Evolutionary conservation across 64 coral and sea anemone genomes (phyloP), one percentile per base, ranked within the genome.

Genomic region (Dendronephthya gigantea): DNA sequence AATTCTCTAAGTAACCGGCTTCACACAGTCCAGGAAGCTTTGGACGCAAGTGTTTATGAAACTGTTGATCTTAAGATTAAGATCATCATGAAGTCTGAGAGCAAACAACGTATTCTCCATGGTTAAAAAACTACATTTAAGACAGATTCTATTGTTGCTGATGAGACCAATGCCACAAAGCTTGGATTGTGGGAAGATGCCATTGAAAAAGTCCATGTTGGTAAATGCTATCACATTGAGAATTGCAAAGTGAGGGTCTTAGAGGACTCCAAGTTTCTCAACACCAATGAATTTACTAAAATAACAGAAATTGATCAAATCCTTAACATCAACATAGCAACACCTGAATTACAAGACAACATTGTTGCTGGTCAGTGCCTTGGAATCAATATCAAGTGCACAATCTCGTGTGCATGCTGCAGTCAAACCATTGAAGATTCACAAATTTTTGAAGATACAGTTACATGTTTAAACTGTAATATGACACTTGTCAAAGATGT

Each of bases 211-310:
- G 52, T 59, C 66, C 81, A 88, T 27, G 87, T 55, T 59, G 72
- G 87, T 38, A 88, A 88, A 88, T 82, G 45, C 17, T 88, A 88
- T 37, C 49, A 88, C 51, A 31, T 88, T 35, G 74, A 88, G 76
- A 88, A 88, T 51, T 83, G 49, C 75, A 83, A 88, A 88, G 81
- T 66, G 31, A 65, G 87, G 83, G 48, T 88, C 39, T 66, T 88
- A 82, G 81, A 56, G 82, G 87, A 88, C 83, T 40, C 34, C 36
- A 86, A 86, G 48, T 70, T 86, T 58, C 65, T 70, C 45, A 86
- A 3, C 39, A 74, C 58, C 7, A 86, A 86, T 74, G 85, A 86
- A 72, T 86, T 70, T 86, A 69, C 84, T 55, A 86, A 39, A 32
- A 35, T 72, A 37, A 86, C 85, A 86, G 51, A 86, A 86, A 86